These are phyloP conservation scores for Mionectes macconnelli DNA, from an alignment of 2,113 vertebrate species.

Conservation along the genomic window DNA sequence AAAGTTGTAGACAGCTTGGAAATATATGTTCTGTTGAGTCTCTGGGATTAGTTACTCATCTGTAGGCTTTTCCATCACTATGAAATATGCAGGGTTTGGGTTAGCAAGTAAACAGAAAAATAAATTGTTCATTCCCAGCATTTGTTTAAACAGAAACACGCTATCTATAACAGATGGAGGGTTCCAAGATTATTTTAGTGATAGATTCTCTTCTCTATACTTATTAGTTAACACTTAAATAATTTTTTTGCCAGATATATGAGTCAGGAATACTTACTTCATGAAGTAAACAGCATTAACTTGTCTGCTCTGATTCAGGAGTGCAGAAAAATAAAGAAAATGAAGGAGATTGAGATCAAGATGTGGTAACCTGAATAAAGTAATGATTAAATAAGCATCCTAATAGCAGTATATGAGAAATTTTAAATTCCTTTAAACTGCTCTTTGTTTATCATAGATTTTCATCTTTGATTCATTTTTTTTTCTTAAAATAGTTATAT, in stretches of 20 bases:
- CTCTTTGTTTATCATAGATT: background rate
- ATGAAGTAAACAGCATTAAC: background rate
- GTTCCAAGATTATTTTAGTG: background rate
- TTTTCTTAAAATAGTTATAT: background rate
- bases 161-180: background rate
- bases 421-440: background rate
- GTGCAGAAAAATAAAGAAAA: background rate
- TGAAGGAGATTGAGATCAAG: background rate
- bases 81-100: background rate
- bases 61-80: background rate
- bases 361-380: background rate
- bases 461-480: background rate
- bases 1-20: background rate
- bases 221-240: background rate
- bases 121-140: slow-evolving; percentile 7
- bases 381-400: background rate
- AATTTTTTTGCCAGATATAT: background rate
- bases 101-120: background rate
- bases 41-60: background rate
- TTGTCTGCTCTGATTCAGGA: background rate
- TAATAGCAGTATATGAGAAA: background rate
- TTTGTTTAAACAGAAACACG: background rate
- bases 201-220: background rate
- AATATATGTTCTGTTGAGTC: background rate
- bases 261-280: background rate